phyloP scores from a whole-genome alignment of 2,113 vertebrate species.

The Phalacrocorax brasilianus region DNA sequence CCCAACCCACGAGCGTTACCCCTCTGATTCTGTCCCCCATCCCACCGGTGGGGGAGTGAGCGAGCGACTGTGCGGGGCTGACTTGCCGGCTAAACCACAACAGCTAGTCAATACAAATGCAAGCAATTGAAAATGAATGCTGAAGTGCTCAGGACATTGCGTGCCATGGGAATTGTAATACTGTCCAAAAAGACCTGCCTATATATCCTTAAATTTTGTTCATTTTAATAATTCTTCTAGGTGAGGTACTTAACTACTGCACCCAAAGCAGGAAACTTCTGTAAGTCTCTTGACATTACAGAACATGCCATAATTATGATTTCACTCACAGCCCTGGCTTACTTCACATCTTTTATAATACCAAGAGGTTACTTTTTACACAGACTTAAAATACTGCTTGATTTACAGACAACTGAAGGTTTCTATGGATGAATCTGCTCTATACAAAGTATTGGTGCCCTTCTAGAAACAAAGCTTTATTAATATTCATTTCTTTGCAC shows the following conservation, averaged over 20 bases:
- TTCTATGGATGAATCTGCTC: not conserved
- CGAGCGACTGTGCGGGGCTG: too few relatives aligned
- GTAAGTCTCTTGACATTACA: not conserved
- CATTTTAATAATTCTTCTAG: not conserved
- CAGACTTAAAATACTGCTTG: not conserved
- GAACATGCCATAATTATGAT: not conserved
- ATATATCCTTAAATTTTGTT: not conserved
- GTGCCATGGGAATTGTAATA: not conserved
- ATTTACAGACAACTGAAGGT: not conserved
- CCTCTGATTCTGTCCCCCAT: too few relatives aligned
- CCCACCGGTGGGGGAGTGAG: too few relatives aligned
- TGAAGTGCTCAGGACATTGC: accelerated
- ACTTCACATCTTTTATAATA: not conserved
- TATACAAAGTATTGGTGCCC: accelerated
- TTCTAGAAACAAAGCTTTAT: not conserved
- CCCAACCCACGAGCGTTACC: too few relatives aligned
- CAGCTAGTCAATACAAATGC: not conserved
- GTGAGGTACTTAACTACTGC: not conserved
- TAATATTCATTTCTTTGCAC: not conserved
- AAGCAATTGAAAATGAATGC: not conserved
- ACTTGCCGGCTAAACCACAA: too few relatives aligned
- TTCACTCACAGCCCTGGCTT: not conserved
- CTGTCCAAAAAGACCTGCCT: not conserved
- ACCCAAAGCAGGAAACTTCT: not conserved
- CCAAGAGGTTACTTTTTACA: not conserved